Conservation (phyloP, 2,113 vertebrate species). For the Eptatretus burgeri region DNA sequence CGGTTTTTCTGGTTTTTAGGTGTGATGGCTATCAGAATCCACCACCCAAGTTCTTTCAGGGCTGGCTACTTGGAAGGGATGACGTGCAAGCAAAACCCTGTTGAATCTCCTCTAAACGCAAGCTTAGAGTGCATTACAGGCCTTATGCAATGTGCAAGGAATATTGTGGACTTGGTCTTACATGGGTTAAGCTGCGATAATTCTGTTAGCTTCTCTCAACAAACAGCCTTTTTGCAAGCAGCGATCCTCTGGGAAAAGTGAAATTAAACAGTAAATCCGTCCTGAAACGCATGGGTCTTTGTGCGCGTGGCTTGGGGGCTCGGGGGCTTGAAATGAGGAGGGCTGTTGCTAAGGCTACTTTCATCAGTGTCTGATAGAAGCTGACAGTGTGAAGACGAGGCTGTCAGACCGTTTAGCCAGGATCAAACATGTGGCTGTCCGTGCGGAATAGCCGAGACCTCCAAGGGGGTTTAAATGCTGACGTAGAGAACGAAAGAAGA, state of each 20-base stretch:
- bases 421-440: constrained; percentile 3
- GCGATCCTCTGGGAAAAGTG: constrained; percentile 6
- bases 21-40: constrained; percentile 1
- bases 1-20: too few relatives aligned
- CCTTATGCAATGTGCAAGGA: constrained; percentile 2
- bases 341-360: constrained; percentile 2
- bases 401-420: background rate
- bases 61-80: constrained; percentile 4
- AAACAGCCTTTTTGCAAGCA: constrained; percentile 6
- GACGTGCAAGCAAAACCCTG: background rate
- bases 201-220: constrained; percentile 7
- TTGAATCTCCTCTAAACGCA: constrained; percentile 6
- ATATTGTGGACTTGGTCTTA: constrained; percentile 5
- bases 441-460: constrained; percentile 1
- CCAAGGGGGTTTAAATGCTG: background rate
- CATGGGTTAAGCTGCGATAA: constrained; percentile 6
- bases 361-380: constrained; percentile 5
- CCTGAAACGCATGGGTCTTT: constrained; percentile 3
- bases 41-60: constrained; percentile 1
- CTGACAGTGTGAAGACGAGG: constrained; percentile 5
- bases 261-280: constrained; percentile 6
- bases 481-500: too few relatives aligned
- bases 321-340: background rate
- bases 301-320: constrained; percentile 1
- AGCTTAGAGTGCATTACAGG: constrained; percentile 4